Conservation (phyloP, 2,797 vertebrate species). For the Pseudochromis fuscus region DNA sequence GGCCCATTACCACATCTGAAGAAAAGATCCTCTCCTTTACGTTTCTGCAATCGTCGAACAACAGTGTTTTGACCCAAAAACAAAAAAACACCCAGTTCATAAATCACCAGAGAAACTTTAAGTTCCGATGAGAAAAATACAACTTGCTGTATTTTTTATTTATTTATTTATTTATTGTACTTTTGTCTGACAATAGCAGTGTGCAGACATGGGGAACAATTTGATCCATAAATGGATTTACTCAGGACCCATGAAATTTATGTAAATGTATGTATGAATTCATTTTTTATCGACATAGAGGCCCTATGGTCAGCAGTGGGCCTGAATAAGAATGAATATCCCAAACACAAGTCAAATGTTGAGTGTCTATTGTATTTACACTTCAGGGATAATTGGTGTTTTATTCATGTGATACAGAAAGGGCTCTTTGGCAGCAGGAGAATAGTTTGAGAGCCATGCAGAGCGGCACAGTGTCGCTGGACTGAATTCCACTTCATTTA, state of each 20-base stretch:
- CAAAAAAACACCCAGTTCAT: constrained; percentile 39
- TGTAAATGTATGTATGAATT: constrained; percentile 82
- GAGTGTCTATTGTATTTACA: constrained; percentile 71
- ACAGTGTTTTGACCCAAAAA: constrained; percentile 24
- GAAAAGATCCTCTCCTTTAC: constrained; percentile 23
- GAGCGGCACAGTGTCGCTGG: constrained; percentile 2
- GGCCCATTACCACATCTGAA: constrained; percentile 51
- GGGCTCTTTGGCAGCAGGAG: constrained; percentile 46
- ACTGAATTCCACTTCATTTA: constrained; percentile 25
- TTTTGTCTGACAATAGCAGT: constrained; percentile 35
- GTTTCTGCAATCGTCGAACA: no score
- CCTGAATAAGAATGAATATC: constrained; percentile 72
- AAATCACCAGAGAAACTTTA: constrained; percentile 41
- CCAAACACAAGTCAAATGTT: constrained; percentile 74
- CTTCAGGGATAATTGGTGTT: constrained; percentile 64
- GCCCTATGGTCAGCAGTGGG: constrained; percentile 68
- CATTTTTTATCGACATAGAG: constrained; percentile 65
- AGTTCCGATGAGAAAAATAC: constrained; percentile 48
- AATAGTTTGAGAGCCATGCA: constrained; percentile 28
- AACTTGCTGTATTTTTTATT: constrained; percentile 21
- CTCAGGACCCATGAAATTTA: constrained; percentile 72
- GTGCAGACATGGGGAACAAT: constrained; percentile 62
- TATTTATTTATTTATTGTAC: background rate
- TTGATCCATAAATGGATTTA: constrained; percentile 77
- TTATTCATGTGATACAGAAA: constrained; percentile 62